These are phyloP conservation scores for Crenuchus spilurus DNA, from an alignment of 2,797 vertebrate genomes.

Conservation along the genomic window DNA sequence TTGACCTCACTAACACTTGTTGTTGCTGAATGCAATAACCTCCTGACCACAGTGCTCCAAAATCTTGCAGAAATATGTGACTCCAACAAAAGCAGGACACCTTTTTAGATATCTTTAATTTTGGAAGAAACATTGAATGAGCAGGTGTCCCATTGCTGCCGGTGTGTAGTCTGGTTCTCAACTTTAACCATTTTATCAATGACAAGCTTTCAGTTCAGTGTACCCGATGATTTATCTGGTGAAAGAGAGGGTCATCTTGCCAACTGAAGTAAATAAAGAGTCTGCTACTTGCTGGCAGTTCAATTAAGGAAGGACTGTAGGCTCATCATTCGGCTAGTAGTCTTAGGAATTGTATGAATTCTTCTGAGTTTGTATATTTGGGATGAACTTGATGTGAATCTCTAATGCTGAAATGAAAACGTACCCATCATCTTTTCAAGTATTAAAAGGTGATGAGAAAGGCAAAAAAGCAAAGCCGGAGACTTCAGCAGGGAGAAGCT, in stretches of 20 bases:
- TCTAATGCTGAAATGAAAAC: slow-evolving; percentile 55
- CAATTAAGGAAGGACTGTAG: no score
- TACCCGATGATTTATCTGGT: slow-evolving; percentile 2
- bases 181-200: slow-evolving; percentile 63
- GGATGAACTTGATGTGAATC: not conserved
- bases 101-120: no score
- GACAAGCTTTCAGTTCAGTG: slow-evolving; percentile 4
- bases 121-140: no score
- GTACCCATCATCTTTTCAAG: slow-evolving; percentile 55
- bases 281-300: not conserved
- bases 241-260: not conserved
- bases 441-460: slow-evolving; percentile 59
- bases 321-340: no score
- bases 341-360: no score
- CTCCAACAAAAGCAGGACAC: no score
- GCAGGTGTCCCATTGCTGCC: no score
- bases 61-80: no score
- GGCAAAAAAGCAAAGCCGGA: slow-evolving; percentile 13
- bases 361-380: not conserved
- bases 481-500: slow-evolving; percentile 28
- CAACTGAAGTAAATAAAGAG: not conserved
- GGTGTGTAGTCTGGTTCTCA: slow-evolving; percentile 21
- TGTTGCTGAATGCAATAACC: no score
- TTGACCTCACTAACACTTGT: no score
- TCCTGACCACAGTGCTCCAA: no score